Base-by-base conservation (phyloP, 2,888 invertebrate genomes). In the Andrena fulva region DNA sequence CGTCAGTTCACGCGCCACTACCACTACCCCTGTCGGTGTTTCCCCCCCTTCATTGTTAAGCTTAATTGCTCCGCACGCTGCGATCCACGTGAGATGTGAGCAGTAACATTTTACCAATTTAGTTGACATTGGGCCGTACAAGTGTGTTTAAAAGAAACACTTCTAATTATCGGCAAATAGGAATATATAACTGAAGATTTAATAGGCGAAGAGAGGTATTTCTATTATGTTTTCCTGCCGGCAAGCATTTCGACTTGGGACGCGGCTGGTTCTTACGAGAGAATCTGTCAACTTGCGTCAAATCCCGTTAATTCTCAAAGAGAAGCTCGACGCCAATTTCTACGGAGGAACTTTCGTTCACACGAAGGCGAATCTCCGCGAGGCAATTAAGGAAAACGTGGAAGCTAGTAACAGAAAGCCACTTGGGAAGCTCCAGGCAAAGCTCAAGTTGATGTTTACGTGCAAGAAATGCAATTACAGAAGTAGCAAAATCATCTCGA, bases 391-490 rank as follows among this genome's bases (percentile, higher is more conserved):
- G 69, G 31, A 68, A 5, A 1, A 66, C 0, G 60, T 71, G 1
- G 31, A 69, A 7, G 0, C 12, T 0, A 10, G 0, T 1, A 67
- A 54, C 2, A 86, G 86, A 59, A 67, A 88, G 12, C 50, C 71
- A 3, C 66, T 94, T 24, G 94, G 92, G 50, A 93, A 94, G 90
- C 10, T 95, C 5, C 91, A 95, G 74, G 95, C 95, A 60, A 97
- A 96, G 93, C 94, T 97, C 68, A 96, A 96, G 88, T 93, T 99
- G 8, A 94, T 95, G 87, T 99, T 97, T 92, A 99, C 98, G 0
- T 99, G 99, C 92, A 99, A 98, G 95, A 97, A 97, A 82, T 99
- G 99, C 92, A 94, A 95, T 52, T 96, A 96, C 0, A 95, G 97
- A 84, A 98, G 97, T 92, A 94, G 95, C 0, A 97, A 98, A 93